A percentile compares a stretch with the other conserved stretches of the same genome.
Conservation (phyloP, 92 coral and sea anemone species). For the Porites lobata region DNA sequence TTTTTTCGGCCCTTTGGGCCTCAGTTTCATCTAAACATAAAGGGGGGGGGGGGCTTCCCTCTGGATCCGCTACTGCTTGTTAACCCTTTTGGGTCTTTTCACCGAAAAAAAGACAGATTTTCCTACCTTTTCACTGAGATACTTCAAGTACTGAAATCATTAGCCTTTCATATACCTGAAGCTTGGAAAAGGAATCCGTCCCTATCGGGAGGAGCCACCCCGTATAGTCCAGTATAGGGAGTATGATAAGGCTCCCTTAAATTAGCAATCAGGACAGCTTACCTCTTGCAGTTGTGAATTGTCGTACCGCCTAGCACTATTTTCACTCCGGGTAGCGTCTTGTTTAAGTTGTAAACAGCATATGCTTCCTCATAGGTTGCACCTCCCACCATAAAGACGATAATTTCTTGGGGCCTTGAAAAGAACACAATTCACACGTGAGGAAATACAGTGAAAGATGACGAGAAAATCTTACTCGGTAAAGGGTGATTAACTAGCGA, state of each 20-base stretch:
- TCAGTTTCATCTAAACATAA: too few relatives aligned
- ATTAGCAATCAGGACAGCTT: constrained; percentile 9
- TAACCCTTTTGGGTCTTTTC: too few relatives aligned
- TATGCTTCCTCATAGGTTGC: constrained; percentile 92
- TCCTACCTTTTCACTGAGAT: too few relatives aligned
- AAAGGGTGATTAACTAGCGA: too few relatives aligned
- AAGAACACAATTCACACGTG: background rate
- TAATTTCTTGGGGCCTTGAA: constrained; percentile 93
- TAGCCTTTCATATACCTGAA: too few relatives aligned
- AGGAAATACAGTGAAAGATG: background rate
- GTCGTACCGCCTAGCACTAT: constrained; percentile 93
- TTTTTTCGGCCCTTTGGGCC: too few relatives aligned
- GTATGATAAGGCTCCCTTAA: background rate
- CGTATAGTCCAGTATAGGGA: background rate
- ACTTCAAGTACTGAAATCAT: too few relatives aligned
- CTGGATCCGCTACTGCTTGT: too few relatives aligned
- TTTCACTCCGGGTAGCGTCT: constrained; percentile 89
- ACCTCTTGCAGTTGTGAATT: constrained; percentile 97
- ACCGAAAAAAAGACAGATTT: too few relatives aligned
- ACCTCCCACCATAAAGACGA: constrained; percentile 95
- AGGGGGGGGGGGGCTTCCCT: too few relatives aligned
- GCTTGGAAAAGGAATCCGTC: too few relatives aligned
- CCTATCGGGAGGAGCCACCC: too few relatives aligned
- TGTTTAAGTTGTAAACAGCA: constrained; percentile 94
- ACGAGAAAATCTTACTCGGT: background rate